Conservation (phyloP, 92 coral and sea anemone genomes). For the Actinernus sp. region DNA sequence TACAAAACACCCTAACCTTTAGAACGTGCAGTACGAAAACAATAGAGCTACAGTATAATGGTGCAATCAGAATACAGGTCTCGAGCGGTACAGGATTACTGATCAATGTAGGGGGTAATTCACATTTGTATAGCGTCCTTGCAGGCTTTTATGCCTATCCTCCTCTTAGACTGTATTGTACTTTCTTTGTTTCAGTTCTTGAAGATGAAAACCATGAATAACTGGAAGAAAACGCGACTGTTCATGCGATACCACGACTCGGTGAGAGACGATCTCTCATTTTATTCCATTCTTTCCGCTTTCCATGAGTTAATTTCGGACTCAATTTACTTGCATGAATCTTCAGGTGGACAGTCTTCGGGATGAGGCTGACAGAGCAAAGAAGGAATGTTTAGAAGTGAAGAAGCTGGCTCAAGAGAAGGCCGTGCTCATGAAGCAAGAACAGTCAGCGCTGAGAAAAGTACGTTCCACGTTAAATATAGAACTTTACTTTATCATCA, state of each 20-base stretch:
- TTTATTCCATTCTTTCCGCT: not conserved
- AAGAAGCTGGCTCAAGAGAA: constrained; percentile 92
- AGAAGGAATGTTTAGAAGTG: constrained; percentile 91
- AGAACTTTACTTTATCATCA: no score
- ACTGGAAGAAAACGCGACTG: constrained; percentile 95
- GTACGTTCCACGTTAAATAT: constrained; percentile 41
- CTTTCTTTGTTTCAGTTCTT: constrained; percentile 68
- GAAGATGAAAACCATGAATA: constrained; percentile 96
- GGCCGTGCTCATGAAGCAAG: constrained; percentile 92
- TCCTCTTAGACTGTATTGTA: no score
- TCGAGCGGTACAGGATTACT: no score
- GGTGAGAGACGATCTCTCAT: constrained; percentile 46
- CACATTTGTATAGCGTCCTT: not conserved
- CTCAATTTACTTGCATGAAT: no score
- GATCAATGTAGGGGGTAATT: no score
- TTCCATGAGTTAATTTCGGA: no score
- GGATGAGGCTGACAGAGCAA: constrained; percentile 97
- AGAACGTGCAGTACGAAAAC: no score
- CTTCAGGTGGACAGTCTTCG: constrained; percentile 93
- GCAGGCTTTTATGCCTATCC: not conserved
- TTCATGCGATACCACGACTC: constrained; percentile 91
- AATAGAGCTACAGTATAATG: no score
- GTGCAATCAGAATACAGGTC: no score
- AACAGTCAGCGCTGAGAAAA: constrained; percentile 94
- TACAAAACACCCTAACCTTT: no score